Base-by-base conservation (phyloP, 2,113 vertebrate genomes). In the Gavia stellata region DNA sequence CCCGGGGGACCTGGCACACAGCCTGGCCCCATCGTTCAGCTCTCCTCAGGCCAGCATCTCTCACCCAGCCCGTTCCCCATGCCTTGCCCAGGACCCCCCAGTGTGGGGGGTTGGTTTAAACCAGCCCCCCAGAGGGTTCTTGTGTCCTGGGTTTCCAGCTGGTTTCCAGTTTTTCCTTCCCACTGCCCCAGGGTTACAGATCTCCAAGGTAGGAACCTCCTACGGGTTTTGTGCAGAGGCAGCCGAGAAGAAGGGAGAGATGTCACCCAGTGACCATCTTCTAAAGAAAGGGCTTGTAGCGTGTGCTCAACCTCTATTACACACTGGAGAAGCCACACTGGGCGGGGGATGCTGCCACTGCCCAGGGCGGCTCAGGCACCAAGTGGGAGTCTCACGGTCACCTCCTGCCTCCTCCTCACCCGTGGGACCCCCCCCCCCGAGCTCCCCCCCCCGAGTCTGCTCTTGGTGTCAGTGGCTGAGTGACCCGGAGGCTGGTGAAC, bases 381-480 rank as follows among this genome's bases (percentile, higher is more conserved):
- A 38, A 4, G 19, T 4, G 3, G 33, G 33, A 26, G 7, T 65
- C 23, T 82, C 24, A 18, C 6, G 29, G 38, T 45, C 49, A 28
- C 40, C 53, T 86, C 44, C 56, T 63, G 23, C 17, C 29, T 55
- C 23, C 47, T 84, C n/a, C 29, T 14, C 21, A 36, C 19, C 52
- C 21, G 33, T 59, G 81, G 86, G 61, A 62, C 17, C 1, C 10
- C 23, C 7, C 52, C 1, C 23, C 7, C 52, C 1, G 1, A 45
- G 18, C 20, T 33, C 12, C 5, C 29, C 5, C 29, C 7, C 2
- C 14, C 1, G 1, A 21, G 26, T 12, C 49, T n/a, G 50, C 40
- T 40, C 25, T 33, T 44, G 50, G 29, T 66, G 45, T 38, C 44
- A 3, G 15, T 2, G 5, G 40, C 50, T 45, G 36, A 44, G 34